phyloP scores from a whole-genome alignment of 2,113 vertebrate genomes.

The Murina feae region DNA sequence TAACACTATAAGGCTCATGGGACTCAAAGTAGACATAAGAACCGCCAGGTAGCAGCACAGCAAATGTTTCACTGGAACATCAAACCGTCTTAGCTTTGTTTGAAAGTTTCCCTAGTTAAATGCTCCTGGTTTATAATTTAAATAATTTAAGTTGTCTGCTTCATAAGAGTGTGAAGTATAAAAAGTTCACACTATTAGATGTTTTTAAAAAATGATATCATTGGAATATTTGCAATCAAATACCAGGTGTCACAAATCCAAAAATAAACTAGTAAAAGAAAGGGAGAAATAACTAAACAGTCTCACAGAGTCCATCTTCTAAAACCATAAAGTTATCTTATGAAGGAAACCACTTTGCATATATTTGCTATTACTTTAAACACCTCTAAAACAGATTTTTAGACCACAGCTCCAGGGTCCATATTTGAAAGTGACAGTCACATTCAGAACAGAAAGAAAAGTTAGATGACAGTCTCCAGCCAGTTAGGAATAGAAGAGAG shows the following conservation, averaged over 20 bases:
- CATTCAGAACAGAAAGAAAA: background rate
- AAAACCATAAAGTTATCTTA: background rate
- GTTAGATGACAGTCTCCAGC: background rate
- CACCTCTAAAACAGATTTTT: background rate
- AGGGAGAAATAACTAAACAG: background rate
- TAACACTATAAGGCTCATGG: background rate
- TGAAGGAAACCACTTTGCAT: background rate
- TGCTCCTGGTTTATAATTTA: background rate
- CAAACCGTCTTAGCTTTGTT: background rate
- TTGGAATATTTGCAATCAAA: background rate
- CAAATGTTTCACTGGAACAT: background rate
- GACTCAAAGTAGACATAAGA: background rate
- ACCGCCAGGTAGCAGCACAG: background rate
- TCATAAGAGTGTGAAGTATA: background rate
- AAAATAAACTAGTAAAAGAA: background rate
- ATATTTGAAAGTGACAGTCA: background rate
- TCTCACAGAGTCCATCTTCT: background rate
- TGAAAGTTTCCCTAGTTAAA: background rate
- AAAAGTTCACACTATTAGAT: background rate
- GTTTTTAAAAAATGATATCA: background rate
- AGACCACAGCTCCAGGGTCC: background rate
- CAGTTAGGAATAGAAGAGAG: background rate
- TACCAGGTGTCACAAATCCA: background rate
- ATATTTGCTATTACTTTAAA: conserved; percentile 25
- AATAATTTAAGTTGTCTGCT: background rate